Base-by-base conservation (phyloP, 2,113 vertebrate species). In the Eulemur macaco region DNA sequence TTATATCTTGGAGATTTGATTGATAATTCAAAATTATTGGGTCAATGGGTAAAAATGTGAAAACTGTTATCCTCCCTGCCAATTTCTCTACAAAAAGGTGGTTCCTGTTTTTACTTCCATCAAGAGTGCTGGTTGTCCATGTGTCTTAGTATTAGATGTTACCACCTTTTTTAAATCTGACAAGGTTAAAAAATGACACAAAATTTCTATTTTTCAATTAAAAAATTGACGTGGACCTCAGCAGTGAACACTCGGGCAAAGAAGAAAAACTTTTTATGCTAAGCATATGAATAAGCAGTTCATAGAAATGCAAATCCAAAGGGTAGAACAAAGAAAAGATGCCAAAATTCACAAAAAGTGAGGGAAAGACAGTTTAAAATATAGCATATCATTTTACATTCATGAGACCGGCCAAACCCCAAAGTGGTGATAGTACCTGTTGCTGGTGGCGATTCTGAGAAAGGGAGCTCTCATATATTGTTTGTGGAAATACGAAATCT, bases 1-100 rank as follows among this genome's bases (percentile, higher is more conserved):
- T 97, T 71, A 23, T 18, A 93, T 80, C 88, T 97, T 89, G 45
- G 69, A 95, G 80, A 89, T 83, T 45, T 89, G 13, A 63, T 4
- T 89, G 2, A 11, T 83, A 81, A 85, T 76, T 23, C 1, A 34
- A 31, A 39, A 89, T 71, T 96, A 83, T 54, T 80, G 18, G 27
- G 25, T 45, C 29, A 45, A 0, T 71, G 52, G 66, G 25, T 81
- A 11, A 85, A 90, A 89, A 93, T 71, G 71, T 52, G 86, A 87
- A 89, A 94, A 93, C 25, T 37, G 23, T 86, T 27, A 21, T n/a
- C 47, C 8, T 77, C 50, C 20, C n/a, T 87, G 81, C 21, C 21
- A 84, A 96, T 96, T 71, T 78, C 15, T 81, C 21, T 76, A 69
- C 17, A 66, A 52, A 90, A 93, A n/a, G 6, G 45, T 94, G 21